Conservation (phyloP, 2,888 invertebrate species). For the Dyspetes luteomarginatus region DNA sequence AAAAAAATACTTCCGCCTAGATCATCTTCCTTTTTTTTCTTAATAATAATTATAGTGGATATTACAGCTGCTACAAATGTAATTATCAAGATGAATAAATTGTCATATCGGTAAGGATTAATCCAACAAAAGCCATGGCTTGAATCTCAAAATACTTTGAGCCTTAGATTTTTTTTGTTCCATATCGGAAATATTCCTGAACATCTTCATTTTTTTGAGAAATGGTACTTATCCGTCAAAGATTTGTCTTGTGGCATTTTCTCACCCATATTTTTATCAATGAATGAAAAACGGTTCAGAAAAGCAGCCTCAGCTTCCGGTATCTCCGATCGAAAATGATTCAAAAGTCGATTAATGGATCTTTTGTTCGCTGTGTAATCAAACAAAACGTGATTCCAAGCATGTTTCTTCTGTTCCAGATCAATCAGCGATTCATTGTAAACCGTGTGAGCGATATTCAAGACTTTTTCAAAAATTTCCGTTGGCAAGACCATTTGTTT, state of each 20-base stretch:
- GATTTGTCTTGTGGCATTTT: not conserved
- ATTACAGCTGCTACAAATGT: too few species aligned
- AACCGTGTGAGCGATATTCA: constrained; percentile 32
- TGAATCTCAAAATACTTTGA: too few species aligned
- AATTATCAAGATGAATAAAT: too few species aligned
- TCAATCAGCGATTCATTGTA: constrained; percentile 28
- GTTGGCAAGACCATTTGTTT: not conserved
- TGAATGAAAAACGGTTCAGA: constrained; percentile 21
- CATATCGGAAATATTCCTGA: too few species aligned
- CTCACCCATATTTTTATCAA: not conserved
- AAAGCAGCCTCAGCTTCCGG: constrained; percentile 18
- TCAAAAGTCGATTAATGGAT: constrained; percentile 18
- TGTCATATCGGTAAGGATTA: too few species aligned
- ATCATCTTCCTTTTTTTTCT: too few species aligned
- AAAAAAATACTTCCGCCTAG: too few species aligned
- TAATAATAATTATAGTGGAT: too few species aligned
- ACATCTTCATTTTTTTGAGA: too few species aligned
- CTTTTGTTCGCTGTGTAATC: constrained; percentile 11
- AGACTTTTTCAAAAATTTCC: constrained; percentile 15
- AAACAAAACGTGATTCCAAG: constrained; percentile 42
- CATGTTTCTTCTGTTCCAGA: constrained; percentile 12
- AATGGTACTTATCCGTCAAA: too few species aligned
- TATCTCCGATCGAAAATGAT: constrained; percentile 19
- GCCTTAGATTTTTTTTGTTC: too few species aligned
- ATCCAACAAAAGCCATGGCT: too few species aligned